phyloP scores from a whole-genome alignment of 2,797 vertebrate genomes.

The Sebastes elongatus region DNA sequence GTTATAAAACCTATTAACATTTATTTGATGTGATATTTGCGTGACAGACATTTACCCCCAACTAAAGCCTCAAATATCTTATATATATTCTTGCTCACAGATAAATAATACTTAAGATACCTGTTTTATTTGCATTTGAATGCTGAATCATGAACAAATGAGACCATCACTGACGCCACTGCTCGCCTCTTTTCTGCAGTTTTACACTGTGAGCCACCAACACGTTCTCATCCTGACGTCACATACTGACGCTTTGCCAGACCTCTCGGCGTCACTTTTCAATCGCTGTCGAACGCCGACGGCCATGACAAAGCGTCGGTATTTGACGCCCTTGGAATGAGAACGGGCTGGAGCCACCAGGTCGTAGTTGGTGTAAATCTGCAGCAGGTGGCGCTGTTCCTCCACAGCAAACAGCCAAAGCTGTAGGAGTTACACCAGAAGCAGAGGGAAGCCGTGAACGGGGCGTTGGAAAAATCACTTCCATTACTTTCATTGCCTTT shows the following conservation, averaged over 20 bases:
- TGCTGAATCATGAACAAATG: background rate
- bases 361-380: background rate
- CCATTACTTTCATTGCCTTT: background rate
- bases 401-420: background rate
- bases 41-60: background rate
- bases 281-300: no score
- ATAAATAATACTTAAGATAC: background rate
- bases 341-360: accelerated
- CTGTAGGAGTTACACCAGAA: background rate
- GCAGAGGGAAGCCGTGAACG: background rate
- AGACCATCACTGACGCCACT: background rate
- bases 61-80: background rate
- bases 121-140: background rate
- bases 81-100: background rate
- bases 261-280: no score
- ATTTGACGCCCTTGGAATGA: no score
- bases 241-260: no score
- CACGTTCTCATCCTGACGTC: no score
- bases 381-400: slow-evolving; percentile 27
- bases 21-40: background rate
- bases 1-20: background rate
- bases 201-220: background rate
- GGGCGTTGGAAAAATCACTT: background rate
- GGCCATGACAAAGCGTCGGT: no score
- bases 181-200: background rate